Evolutionary conservation across 92 coral and sea anemone species (phyloP).

Genomic region (Umimayanthus kanabou): DNA sequence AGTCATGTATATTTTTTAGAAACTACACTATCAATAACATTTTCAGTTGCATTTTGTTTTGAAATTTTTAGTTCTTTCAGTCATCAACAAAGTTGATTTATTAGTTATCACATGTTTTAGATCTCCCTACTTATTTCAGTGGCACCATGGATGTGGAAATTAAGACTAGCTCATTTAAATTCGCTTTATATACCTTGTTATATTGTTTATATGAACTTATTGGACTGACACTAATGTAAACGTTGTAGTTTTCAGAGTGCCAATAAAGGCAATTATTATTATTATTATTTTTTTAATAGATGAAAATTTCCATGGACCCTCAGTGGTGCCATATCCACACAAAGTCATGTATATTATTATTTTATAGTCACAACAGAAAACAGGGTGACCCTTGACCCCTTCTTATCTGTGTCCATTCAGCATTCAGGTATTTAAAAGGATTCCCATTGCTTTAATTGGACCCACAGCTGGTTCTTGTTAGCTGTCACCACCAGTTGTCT

Average conservation of each 20-base stretch:
- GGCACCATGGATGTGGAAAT: not conserved
- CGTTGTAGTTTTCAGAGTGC: too few species aligned
- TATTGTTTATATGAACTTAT: too few species aligned
- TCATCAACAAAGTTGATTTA: not conserved
- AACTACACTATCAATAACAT: not conserved
- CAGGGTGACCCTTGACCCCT: not conserved
- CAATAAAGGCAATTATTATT: too few species aligned
- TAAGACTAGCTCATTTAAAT: not conserved
- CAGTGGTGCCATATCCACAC: not conserved
- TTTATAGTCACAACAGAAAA: not conserved
- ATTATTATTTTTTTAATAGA: too few species aligned
- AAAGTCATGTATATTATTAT: not conserved
- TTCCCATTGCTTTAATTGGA: not conserved
- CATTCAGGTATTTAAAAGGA: not conserved
- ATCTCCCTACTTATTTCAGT: not conserved
- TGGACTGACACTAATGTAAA: too few species aligned
- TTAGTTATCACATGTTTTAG: not conserved
- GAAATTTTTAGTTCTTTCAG: not conserved
- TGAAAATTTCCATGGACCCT: not conserved
- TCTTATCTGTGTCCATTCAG: not conserved
- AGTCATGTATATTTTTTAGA: too few species aligned
- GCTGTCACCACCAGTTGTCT: not conserved
- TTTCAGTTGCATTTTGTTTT: not conserved
- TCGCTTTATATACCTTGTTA: too few species aligned
- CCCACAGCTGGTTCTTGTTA: constrained; percentile 1